A percentile compares a stretch with the other conserved stretches of the same genome.
phyloP scores from a whole-genome alignment of 2,888 invertebrate genomes.

The Rhodophaea formosa region DNA sequence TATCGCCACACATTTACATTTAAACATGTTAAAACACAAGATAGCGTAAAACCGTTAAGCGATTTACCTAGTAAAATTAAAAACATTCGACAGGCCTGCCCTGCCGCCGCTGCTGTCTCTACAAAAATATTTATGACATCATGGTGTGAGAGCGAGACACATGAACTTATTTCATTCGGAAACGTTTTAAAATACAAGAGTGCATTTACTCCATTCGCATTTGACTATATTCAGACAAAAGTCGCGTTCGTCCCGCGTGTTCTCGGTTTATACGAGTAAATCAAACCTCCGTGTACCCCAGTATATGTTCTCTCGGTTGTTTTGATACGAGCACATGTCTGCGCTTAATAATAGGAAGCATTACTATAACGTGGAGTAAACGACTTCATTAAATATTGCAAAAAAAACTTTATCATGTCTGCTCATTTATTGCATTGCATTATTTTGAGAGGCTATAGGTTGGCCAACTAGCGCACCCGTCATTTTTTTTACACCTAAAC shows the following conservation, averaged over 20 bases:
- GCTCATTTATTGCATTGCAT: neutral
- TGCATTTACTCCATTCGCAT: slow-evolving; percentile 69
- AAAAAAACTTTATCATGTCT: neutral
- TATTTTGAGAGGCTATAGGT: neutral
- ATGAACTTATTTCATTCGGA: slow-evolving; percentile 41
- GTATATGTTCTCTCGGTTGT: neutral
- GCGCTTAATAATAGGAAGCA: slow-evolving; percentile 18
- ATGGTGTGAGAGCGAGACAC: slow-evolving; percentile 68
- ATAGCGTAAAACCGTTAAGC: slow-evolving; percentile 20
- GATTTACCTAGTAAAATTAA: slow-evolving; percentile 61
- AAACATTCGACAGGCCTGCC: slow-evolving; percentile 64
- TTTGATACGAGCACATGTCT: neutral
- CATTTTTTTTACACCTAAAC: too few relatives aligned
- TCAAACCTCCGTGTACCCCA: neutral
- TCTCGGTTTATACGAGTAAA: neutral
- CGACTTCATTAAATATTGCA: neutral
- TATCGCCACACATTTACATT: neutral
- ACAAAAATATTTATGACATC: slow-evolving; percentile 80
- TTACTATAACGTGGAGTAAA: slow-evolving; percentile 11
- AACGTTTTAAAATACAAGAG: slow-evolving; percentile 62
- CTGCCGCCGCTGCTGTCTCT: slow-evolving; percentile 58
- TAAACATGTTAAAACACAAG: neutral
- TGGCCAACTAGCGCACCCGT: too few relatives aligned
- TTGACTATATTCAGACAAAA: slow-evolving; percentile 40
- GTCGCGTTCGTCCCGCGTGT: neutral